Percentiles rank a stretch among this genome's conserved stretches.
Evolutionary conservation across 2,888 invertebrate genomes (phyloP).

Genomic region (Plutella xylostella): DNA sequence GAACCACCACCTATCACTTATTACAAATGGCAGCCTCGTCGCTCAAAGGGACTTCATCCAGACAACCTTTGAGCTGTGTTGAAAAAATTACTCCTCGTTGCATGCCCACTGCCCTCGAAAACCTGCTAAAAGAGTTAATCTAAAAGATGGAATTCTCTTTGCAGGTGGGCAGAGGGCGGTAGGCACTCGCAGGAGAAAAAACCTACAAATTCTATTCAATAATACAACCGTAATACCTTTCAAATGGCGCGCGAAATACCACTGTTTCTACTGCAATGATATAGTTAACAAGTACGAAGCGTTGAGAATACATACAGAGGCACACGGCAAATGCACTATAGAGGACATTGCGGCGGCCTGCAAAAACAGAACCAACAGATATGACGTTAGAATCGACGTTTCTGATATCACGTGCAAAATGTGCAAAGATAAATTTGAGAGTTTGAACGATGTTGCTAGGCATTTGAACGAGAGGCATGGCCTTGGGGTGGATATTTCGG

Average conservation of each 20-base stretch:
- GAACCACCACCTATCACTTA: too few species aligned
- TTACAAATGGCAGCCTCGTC: too few species aligned
- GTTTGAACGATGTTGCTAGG: conserved; percentile 5
- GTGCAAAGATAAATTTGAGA: conserved; percentile 8
- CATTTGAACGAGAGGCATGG: conserved; percentile 12
- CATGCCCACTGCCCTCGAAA: too few species aligned
- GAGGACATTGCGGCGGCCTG: not conserved
- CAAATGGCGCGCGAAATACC: conserved; percentile 11
- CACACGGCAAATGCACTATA: not conserved
- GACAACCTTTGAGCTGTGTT: too few species aligned
- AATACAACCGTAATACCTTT: conserved; percentile 14
- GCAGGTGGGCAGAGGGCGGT: not conserved
- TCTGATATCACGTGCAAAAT: conserved; percentile 12
- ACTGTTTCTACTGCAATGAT: conserved; percentile 14
- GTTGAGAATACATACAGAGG: conserved; percentile 3
- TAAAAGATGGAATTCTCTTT: not conserved
- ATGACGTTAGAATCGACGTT: conserved; percentile 12
- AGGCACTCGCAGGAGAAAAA: not conserved
- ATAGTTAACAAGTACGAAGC: conserved; percentile 6
- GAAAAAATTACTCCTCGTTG: too few species aligned
- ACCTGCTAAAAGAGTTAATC: not conserved
- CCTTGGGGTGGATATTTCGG: too few species aligned
- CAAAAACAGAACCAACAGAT: not conserved
- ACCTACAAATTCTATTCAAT: conserved; percentile 10
- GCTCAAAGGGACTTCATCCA: too few species aligned